These are phyloP conservation scores for Perca fluviatilis DNA, from an alignment of 2,113 vertebrate genomes.

Conservation along the genomic window DNA sequence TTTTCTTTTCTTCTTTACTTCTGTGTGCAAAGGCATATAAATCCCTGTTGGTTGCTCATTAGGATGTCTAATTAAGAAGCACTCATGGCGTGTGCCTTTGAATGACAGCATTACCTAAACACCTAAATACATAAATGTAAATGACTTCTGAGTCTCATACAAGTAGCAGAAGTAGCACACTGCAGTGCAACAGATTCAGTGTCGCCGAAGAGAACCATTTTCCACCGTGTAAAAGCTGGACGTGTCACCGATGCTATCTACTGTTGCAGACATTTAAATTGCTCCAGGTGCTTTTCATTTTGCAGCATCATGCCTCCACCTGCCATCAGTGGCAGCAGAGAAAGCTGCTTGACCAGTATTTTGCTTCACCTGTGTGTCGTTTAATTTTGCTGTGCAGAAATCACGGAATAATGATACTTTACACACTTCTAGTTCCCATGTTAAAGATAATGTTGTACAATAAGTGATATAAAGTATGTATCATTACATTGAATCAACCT, in stretches of 20 bases:
- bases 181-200: slow-evolving; percentile 9
- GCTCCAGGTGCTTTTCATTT: slow-evolving; percentile 61
- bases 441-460: background rate
- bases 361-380: background rate
- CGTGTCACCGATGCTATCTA: slow-evolving; percentile 56
- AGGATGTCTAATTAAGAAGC: slow-evolving; percentile 29
- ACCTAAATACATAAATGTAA: slow-evolving; percentile 20
- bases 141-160: slow-evolving; percentile 14
- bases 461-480: background rate
- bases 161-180: background rate
- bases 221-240: slow-evolving; percentile 9
- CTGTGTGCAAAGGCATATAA: background rate
- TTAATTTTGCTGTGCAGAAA: slow-evolving; percentile 8
- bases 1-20: background rate
- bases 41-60: background rate
- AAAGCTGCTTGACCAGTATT: slow-evolving; percentile 16
- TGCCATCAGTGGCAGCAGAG: background rate
- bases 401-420: background rate
- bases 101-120: slow-evolving; percentile 25
- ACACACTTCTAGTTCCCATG: background rate
- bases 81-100: background rate
- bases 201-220: slow-evolving; percentile 30
- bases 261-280: slow-evolving; percentile 59
- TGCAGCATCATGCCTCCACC: slow-evolving; percentile 45
- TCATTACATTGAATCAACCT: background rate